These are phyloP conservation scores for Onychorhynchus coronatus DNA, from an alignment of 2,113 vertebrate species.

Conservation along the genomic window DNA sequence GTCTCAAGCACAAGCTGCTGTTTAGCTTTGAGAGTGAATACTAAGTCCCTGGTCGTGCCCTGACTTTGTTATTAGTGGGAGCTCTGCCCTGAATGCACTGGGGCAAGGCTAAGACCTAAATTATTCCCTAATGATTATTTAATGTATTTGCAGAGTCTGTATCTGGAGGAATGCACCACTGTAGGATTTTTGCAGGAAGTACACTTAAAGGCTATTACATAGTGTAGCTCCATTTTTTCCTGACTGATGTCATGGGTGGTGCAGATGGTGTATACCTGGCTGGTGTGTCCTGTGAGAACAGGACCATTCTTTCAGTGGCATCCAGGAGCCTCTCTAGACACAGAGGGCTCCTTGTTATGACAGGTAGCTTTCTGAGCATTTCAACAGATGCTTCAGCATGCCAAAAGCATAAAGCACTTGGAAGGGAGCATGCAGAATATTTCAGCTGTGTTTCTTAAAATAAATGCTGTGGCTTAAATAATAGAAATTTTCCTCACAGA, in stretches of 20 bases:
- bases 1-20: background rate
- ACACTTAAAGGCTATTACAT: background rate
- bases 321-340: background rate
- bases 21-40: background rate
- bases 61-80: background rate
- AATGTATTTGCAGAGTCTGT: background rate
- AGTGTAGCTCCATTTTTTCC: background rate
- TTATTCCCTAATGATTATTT: background rate
- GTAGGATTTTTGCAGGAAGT: background rate
- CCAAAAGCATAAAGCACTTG: constrained; percentile 15
- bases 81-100: background rate
- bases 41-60: background rate
- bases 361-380: constrained; percentile 55
- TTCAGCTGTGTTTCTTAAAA: constrained; percentile 32
- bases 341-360: background rate
- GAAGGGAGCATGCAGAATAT: background rate
- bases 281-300: background rate
- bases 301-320: background rate
- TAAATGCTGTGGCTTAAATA: constrained; percentile 43
- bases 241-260: background rate
- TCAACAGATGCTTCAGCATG: background rate
- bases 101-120: background rate
- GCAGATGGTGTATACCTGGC: background rate
- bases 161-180: background rate
- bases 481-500: constrained; percentile 48